phyloP scores from a whole-genome alignment of 2,888 invertebrate species.

The Amblyteles armatorius region DNA sequence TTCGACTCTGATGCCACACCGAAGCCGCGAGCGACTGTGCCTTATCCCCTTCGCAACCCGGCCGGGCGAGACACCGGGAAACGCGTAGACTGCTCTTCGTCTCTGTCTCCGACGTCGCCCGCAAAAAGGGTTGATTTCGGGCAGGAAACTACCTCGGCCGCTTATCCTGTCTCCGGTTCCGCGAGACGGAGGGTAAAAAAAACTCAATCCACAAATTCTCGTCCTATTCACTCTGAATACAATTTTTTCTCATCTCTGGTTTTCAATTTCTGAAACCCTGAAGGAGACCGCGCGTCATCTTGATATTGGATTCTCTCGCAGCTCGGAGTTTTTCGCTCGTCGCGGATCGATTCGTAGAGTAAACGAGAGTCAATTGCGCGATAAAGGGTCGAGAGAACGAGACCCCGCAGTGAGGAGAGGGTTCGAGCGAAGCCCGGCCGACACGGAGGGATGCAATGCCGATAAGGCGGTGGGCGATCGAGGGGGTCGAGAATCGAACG shows the following conservation, averaged over 20 bases:
- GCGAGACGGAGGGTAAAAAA: neutral
- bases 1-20: constrained; percentile 75
- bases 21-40: constrained; percentile 52
- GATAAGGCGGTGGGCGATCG: constrained; percentile 64
- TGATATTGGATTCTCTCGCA: neutral
- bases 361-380: constrained; percentile 43
- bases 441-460: constrained; percentile 61
- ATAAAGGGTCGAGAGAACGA: constrained; percentile 46
- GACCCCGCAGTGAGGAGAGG: constrained; percentile 47
- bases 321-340: neutral
- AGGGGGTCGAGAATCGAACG: constrained; percentile 48
- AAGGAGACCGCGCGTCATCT: neutral
- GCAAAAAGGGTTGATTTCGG: constrained; percentile 44
- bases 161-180: constrained; percentile 37
- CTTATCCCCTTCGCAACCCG: constrained; percentile 62
- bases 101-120: constrained; percentile 70
- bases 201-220: neutral
- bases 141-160: constrained; percentile 18
- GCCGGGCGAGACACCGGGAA: constrained; percentile 47
- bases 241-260: neutral
- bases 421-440: neutral
- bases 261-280: neutral
- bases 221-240: neutral
- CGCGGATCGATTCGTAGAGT: constrained; percentile 31
- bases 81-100: constrained; percentile 66